phyloP scores from a whole-genome alignment of 2,113 vertebrate species.

The Eubucco bourcierii region DNA sequence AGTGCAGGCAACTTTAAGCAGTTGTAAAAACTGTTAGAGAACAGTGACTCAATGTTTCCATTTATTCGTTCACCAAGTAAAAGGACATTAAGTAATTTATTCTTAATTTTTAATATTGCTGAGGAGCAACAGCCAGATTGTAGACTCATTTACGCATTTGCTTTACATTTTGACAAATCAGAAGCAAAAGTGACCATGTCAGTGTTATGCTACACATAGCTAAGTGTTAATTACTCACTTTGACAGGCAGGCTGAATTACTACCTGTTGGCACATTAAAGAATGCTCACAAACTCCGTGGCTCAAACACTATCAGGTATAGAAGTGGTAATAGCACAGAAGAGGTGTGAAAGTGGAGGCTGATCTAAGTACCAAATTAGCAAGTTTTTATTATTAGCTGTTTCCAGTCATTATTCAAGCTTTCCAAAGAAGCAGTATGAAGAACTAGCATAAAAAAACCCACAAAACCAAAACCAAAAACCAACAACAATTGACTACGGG shows the following conservation, averaged over 20 bases:
- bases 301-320: constrained; percentile 6
- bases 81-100: background rate
- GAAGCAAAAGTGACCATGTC: background rate
- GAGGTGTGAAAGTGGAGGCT: constrained; percentile 16
- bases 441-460: background rate
- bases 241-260: constrained; percentile 4
- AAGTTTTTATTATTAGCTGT: constrained; percentile 44
- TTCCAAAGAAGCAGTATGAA: background rate
- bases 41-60: background rate
- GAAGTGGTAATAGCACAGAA: background rate
- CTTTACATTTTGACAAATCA: background rate
- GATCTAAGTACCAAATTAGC: background rate
- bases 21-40: background rate
- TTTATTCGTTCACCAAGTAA: background rate
- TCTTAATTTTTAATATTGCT: background rate
- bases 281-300: background rate
- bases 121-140: background rate
- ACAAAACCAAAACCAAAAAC: background rate
- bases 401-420: background rate
- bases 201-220: background rate
- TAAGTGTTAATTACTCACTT: background rate
- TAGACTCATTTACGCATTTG: background rate
- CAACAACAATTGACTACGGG: background rate
- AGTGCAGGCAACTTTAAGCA: background rate
- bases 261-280: background rate